Percentiles rank a stretch among this genome's conserved stretches.
phyloP scores from a whole-genome alignment of 2,888 invertebrate genomes.

The Mythimna lalbum region DNA sequence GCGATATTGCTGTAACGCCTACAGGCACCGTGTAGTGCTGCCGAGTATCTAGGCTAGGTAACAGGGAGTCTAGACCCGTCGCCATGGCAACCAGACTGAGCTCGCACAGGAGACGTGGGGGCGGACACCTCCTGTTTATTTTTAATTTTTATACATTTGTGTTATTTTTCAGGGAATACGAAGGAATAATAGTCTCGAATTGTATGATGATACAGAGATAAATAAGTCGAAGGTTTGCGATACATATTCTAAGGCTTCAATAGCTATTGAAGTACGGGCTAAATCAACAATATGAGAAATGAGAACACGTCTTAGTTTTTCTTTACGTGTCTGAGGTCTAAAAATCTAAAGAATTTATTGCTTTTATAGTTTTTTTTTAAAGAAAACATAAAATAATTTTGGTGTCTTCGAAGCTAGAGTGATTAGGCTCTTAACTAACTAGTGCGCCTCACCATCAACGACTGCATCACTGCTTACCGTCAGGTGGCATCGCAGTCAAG shows the following conservation, averaged over 20 bases:
- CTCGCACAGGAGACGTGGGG: slow-evolving; percentile 19
- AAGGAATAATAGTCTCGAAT: slow-evolving; percentile 24
- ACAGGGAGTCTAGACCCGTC: slow-evolving; percentile 56
- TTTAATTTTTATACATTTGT: slow-evolving; percentile 45
- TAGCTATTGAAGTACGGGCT: slow-evolving; percentile 5
- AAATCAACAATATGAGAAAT: slow-evolving; percentile 14
- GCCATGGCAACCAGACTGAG: slow-evolving; percentile 65
- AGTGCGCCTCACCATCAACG: no score
- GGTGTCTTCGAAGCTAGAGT: no score
- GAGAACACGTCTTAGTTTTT: background rate
- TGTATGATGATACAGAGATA: slow-evolving; percentile 14
- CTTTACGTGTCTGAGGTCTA: background rate
- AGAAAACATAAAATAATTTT: background rate
- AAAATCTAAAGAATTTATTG: background rate
- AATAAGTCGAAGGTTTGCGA: slow-evolving; percentile 1
- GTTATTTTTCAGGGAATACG: slow-evolving; percentile 20
- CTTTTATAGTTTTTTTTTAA: background rate
- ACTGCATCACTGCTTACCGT: no score
- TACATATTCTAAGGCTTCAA: slow-evolving; percentile 6
- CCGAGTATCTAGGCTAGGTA: slow-evolving; percentile 54
- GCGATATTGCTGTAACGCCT: slow-evolving; percentile 40
- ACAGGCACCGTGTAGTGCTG: slow-evolving; percentile 45
- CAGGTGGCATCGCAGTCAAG: no score
- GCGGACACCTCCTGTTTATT: slow-evolving; percentile 34
- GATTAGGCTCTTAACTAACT: no score